Evolutionary conservation across 2,113 vertebrate genomes (phyloP), one percentile per base, ranked within the genome.

Genomic region (Corynorhinus townsendii): DNA sequence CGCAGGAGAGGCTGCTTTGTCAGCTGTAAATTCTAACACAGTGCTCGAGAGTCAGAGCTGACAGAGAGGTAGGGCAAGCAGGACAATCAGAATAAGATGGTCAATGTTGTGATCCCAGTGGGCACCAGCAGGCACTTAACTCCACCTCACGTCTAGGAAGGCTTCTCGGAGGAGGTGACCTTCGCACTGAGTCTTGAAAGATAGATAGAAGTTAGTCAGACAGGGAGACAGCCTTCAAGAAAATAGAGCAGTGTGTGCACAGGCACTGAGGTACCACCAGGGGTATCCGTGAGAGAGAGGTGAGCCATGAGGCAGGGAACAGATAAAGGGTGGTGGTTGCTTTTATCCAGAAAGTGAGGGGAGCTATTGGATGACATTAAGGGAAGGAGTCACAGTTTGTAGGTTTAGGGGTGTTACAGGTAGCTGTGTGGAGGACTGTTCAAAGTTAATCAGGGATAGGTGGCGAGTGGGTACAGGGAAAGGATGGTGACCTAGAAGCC

Each of bases 11-110:
- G 68, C 59, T 79, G 47, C 33, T 87, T 93, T 93, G 62, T 92
- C 52, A 88, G 68, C 72, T 95, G 40, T 92, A 66, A 38, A 59
- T 90, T 85, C 45, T 80, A 84, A 84, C 85, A 90, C 38, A 45
- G 76, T 83, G 64, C 35, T 90, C 30, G 59, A 81, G 73, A 92
- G 54, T 71, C 26, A 7, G 88, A 77, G 26, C 30, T 7, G 6
- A 59, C 38, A 15, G 66, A 64, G 71, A 62, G 62, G n/a, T 43
- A 87, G 77, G 71, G 33, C 15, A 24, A 56, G 28, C 28, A 79
- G 11, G 47, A 20, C 54, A 85, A 33, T 76, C 80, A 64, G 66
- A 87, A 40, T 49, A 52, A 56, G 26, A 11, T 77, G 56, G 40
- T 86, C n/a, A 87, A n/a, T 47, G 35, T 52, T 47, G 35, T 59